Base-by-base conservation (phyloP, 2,797 vertebrate genomes). In the Poeciliopsis turneri region DNA sequence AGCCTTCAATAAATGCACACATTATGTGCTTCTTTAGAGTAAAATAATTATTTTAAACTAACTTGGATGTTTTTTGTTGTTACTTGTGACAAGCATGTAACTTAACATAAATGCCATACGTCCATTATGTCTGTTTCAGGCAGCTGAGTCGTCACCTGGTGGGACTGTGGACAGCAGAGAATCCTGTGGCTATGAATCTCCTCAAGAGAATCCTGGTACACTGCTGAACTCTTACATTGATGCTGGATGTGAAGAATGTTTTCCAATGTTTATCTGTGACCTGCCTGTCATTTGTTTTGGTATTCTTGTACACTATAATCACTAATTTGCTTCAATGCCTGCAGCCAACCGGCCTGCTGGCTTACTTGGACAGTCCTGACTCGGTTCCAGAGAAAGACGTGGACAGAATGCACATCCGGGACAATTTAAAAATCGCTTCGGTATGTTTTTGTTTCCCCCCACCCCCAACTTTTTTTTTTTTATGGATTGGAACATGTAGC, bases 131-230 rank as follows among this genome's bases (percentile, higher is more conserved):
- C 2, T 75, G 45, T 13, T 2, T 90, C 94, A 99, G 98, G 89
- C 98, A 99, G 93, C 93, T 99, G 88, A 99, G 98, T 93, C 98
- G 98, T 86, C 98, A 99, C 92, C 95, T 99, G 90, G 98, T 99
- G 90, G 98, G 98, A 77, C 95, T 99, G 78, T 99, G 98, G 98
- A 99, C 97, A 33, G 98, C 98, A 81, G 98, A 99, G 86, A 99
- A 99, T 89, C 92, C 95, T 66, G 96, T 97, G n/a, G 97, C 98
- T 81, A 92, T 97, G 94, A 99, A 98, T 92, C 96, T 99, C 82
- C 93, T 99, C 82, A 99, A 98, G 88, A 97, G 98, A 88, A 98
- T 99, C 89, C 96, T 99, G 97, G 98, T 99, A 81, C 53, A 77
- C n/a, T 11, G 72, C 13, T 53, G 2, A 45, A 45, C 41, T 45